These are phyloP conservation scores for Geotrypetes seraphini DNA, from an alignment of 2,797 vertebrate species.

Conservation along the genomic window DNA sequence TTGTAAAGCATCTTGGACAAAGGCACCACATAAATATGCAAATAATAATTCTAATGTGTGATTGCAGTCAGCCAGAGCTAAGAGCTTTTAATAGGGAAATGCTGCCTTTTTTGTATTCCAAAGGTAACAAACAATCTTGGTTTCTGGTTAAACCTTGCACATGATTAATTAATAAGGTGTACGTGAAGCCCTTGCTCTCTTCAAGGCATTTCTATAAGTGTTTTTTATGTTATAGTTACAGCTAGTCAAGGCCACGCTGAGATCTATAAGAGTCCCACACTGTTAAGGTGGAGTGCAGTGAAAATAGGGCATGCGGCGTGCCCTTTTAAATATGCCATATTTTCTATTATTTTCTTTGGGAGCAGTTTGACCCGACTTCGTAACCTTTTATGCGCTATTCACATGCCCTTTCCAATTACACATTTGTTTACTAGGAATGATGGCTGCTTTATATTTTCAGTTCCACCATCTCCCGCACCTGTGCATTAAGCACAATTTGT, in stretches of 20 bases:
- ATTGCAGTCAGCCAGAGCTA: no score
- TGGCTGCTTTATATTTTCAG: constrained; percentile 1
- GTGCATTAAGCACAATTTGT: constrained; percentile 13
- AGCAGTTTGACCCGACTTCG: constrained; percentile 3
- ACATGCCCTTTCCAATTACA: constrained; percentile 8
- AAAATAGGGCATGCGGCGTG: background rate
- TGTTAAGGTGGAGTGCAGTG: constrained; percentile 1
- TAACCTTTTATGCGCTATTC: constrained; percentile 1
- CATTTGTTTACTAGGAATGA: constrained; percentile 9
- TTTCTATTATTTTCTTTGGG: constrained; percentile 7
- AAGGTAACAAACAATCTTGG: no score
- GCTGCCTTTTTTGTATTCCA: no score
- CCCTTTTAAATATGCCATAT: constrained; percentile 13
- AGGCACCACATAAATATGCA: no score
- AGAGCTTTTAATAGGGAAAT: no score
- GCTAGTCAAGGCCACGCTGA: background rate
- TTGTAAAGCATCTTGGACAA: no score
- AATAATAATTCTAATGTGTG: no score
- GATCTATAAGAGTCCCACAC: constrained; percentile 2
- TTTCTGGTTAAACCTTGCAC: no score
- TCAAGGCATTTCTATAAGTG: no score
- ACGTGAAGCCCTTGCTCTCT: no score
- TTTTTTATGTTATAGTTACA: no score
- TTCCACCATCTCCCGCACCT: constrained; percentile 7
- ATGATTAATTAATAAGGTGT: no score